These are phyloP conservation scores for Tetramorium alpestre DNA, from an alignment of 1,140 invertebrate species.

Conservation along the genomic window DNA sequence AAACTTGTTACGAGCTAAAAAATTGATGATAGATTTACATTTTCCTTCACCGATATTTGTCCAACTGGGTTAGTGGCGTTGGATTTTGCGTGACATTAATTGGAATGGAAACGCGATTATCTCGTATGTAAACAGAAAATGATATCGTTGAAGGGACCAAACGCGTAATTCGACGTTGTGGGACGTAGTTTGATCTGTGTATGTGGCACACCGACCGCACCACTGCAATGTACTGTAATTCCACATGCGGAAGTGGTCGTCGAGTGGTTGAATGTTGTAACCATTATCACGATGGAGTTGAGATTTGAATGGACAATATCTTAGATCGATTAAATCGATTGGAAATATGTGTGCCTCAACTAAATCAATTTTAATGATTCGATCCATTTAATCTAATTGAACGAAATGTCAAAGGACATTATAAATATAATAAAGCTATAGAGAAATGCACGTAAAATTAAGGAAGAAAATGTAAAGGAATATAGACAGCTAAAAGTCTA, in stretches of 20 bases:
- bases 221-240: slow-evolving; percentile 41
- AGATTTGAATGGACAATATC: slow-evolving; percentile 13
- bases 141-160: slow-evolving; percentile 55
- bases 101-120: slow-evolving; percentile 52
- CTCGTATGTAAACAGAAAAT: slow-evolving; percentile 52
- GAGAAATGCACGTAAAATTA: background rate
- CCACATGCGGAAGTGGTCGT: slow-evolving; percentile 35
- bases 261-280: slow-evolving; percentile 40
- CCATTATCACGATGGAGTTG: slow-evolving; percentile 25
- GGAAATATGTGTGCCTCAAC: background rate
- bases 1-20: background rate
- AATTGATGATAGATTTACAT: background rate
- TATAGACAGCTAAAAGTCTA: background rate
- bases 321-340: slow-evolving; percentile 13
- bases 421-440: background rate
- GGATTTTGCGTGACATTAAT: slow-evolving; percentile 48
- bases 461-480: background rate
- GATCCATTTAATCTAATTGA: background rate
- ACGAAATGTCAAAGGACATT: background rate
- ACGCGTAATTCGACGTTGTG: slow-evolving; percentile 44
- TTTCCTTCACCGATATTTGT: slow-evolving; percentile 17
- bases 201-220: slow-evolving; percentile 32
- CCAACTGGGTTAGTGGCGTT: slow-evolving; percentile 17
- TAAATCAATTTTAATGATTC: slow-evolving; percentile 1
- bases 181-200: slow-evolving; percentile 32